Evolutionary conservation across 2,113 vertebrate species (phyloP).

Genomic region (Xiphophorus hellerii): DNA sequence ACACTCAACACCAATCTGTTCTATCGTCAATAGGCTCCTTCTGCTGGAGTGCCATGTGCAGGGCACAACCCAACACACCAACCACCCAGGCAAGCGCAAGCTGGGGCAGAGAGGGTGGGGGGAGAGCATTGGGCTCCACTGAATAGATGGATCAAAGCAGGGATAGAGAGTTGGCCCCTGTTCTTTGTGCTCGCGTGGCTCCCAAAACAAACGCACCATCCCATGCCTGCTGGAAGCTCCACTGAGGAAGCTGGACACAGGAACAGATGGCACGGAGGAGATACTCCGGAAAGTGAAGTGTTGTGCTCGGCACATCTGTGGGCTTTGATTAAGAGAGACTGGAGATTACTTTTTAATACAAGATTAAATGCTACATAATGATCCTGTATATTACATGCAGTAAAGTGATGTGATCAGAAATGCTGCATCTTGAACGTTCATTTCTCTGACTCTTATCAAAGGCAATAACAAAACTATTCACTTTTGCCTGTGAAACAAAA

Average conservation of each 20-base stretch:
- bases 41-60: constrained; percentile 69
- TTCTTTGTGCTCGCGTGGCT: constrained; percentile 72
- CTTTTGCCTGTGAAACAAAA: neutral
- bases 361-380: neutral
- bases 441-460: neutral
- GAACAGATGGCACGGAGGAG: constrained; percentile 70
- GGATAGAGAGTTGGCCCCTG: constrained; percentile 62
- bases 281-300: constrained; percentile 23
- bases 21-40: constrained; percentile 76
- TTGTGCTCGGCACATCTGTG: constrained; percentile 21
- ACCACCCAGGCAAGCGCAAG: constrained; percentile 44
- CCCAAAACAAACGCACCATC: constrained; percentile 74
- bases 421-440: neutral
- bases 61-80: constrained; percentile 29
- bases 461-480: neutral
- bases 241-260: constrained; percentile 27
- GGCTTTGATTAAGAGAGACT: constrained; percentile 5
- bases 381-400: neutral
- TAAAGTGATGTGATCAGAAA: constrained; percentile 2
- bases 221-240: constrained; percentile 46
- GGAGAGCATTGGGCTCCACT: constrained; percentile 54
- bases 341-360: constrained; percentile 7
- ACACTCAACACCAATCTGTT: constrained; percentile 79
- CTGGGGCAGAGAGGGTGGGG: constrained; percentile 14
- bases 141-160: constrained; percentile 72